Evolutionary conservation across 2,888 invertebrate species (phyloP), one percentile per base, ranked within the genome.

Genomic region (Pseudococcus longispinus): DNA sequence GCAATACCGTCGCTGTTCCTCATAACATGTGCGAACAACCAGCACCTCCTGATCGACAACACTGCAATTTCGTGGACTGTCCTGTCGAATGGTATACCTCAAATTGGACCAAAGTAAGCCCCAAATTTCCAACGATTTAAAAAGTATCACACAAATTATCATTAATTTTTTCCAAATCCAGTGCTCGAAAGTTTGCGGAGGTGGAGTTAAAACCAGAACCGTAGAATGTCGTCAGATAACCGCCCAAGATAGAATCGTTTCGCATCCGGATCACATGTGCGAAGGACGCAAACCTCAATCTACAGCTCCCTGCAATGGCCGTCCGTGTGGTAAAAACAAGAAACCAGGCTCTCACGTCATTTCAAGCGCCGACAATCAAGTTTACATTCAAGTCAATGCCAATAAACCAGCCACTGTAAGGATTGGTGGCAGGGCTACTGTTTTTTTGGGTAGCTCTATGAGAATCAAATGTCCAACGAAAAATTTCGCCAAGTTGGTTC

Each of bases 391-490:
- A 90, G n/a, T 32, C 1, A 51, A 87, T 46, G 18, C 51, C 6
- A 95, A 95, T 91, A 94, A 94, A 88, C 95, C 95, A 91, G 93
- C 92, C 18, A 95, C 95, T 0, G 92, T 98, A 0, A 96, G 96
- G 91, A 95, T 98, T 0, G 98, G 97, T 0, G 98, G 97, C 0
- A 95, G 94, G 0, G 98, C 97, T 0, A 95, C 95, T 0, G 95
- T 98, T 83, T 97, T 96, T 92, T 94, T 95, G 89, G 98, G 97
- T 11, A 96, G 97, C 0, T 95, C 96, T 90, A 94, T 98, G 88
- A 97, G 97, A 91, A 96, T 98, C 89, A 96, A 97, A 90, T 98
- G 98, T 90, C 98, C 98, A 0, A 96, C 97, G 29, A 96, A 96
- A 90, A 94, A 95, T 89, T 93, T 92, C 89, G 92, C 29, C 4